These are phyloP conservation scores for Osmerus mordax DNA, from an alignment of 2,113 vertebrate genomes.

Conservation along the genomic window DNA sequence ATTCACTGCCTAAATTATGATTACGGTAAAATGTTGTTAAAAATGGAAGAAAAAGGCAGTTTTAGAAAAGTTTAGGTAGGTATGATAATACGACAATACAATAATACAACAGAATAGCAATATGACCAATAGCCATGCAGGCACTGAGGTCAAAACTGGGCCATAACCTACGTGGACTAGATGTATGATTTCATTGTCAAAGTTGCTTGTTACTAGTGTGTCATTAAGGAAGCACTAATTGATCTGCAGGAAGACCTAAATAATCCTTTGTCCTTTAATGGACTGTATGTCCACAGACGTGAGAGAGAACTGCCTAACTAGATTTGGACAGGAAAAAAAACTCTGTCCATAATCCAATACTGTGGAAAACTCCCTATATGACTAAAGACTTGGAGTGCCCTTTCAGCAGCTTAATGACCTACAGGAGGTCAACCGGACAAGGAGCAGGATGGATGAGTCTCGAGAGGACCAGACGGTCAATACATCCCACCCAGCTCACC, in stretches of 20 bases:
- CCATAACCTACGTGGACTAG: neutral
- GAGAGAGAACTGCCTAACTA: slow-evolving; percentile 72
- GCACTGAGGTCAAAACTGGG: no score
- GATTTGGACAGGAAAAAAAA: slow-evolving; percentile 66
- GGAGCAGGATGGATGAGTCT: slow-evolving; percentile 70
- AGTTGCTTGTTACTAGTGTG: slow-evolving; percentile 58
- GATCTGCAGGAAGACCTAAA: slow-evolving; percentile 74
- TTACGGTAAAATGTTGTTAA: neutral
- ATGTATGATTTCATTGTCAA: slow-evolving; percentile 58
- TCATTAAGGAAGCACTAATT: slow-evolving; percentile 76
- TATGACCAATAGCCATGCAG: no score
- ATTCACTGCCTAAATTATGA: neutral
- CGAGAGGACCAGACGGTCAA: slow-evolving; percentile 65
- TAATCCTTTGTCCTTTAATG: slow-evolving; percentile 73
- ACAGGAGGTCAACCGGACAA: slow-evolving; percentile 74
- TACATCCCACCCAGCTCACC: slow-evolving; percentile 26
- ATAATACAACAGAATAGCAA: no score
- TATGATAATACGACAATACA: no score
- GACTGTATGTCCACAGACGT: slow-evolving; percentile 74
- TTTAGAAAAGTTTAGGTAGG: neutral
- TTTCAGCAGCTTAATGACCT: slow-evolving; percentile 69
- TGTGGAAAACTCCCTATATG: slow-evolving; percentile 70
- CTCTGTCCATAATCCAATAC: slow-evolving; percentile 75
- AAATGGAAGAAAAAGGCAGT: neutral
- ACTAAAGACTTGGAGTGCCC: slow-evolving; percentile 67